phyloP scores from a whole-genome alignment of 2,888 invertebrate genomes.

The Acleris literana region DNA sequence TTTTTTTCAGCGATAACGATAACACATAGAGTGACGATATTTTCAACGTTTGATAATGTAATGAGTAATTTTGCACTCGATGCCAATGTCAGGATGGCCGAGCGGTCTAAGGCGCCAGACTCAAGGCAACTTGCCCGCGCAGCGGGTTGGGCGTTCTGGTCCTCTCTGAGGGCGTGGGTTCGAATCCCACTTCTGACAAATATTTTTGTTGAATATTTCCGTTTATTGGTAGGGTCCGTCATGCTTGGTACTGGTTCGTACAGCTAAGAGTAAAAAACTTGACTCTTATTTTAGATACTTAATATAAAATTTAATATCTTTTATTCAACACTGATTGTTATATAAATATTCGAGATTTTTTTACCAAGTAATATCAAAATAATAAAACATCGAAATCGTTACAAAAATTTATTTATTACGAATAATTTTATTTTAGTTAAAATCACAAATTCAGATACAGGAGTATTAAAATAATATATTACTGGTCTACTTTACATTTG shows the following conservation, averaged over 20 bases:
- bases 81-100: conserved; percentile 86
- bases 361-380: too few species aligned
- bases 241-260: too few species aligned
- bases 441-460: conserved; percentile 35
- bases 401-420: conserved; percentile 31
- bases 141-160: conserved; percentile 84
- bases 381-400: conserved; percentile 9
- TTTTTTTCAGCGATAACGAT: too few species aligned
- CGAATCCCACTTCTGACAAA: conserved; percentile 87
- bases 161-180: conserved; percentile 88
- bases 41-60: neutral
- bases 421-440: conserved; percentile 30
- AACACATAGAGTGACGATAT: neutral
- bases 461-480: conserved; percentile 32
- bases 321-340: too few species aligned
- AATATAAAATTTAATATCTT: too few species aligned
- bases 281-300: too few species aligned
- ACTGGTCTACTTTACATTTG: conserved; percentile 31
- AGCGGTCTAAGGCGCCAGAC: conserved; percentile 89
- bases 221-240: too few species aligned
- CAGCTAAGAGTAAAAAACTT: too few species aligned
- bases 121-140: conserved; percentile 69
- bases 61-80: conserved; percentile 11
- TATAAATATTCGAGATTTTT: too few species aligned
- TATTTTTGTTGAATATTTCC: conserved; percentile 47